phyloP scores from a whole-genome alignment of 2,888 invertebrate species.

The Uropetala carovei region DNA sequence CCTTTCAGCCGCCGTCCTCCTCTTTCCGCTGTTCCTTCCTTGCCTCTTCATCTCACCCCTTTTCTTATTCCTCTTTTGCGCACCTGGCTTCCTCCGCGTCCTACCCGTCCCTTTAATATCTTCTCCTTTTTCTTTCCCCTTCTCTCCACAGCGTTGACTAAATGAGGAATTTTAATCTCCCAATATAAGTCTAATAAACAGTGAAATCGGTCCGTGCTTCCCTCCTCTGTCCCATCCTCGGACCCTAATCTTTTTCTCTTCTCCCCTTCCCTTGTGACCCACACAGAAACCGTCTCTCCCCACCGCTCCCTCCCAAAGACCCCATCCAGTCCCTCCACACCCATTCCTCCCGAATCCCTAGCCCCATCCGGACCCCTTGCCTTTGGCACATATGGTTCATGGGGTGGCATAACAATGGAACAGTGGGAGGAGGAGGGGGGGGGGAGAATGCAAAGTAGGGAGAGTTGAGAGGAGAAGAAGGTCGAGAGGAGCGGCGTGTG shows the following conservation, averaged over 20 bases:
- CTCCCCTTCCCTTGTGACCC: not conserved
- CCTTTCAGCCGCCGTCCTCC: not conserved
- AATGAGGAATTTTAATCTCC: conserved; percentile 48
- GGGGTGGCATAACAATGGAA: not conserved
- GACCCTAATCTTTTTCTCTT: not conserved
- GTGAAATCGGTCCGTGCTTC: not conserved
- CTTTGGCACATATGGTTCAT: conserved; percentile 15
- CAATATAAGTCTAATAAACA: conserved; percentile 30
- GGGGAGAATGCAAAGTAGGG: not conserved
- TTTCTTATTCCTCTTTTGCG: not conserved
- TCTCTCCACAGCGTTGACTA: not conserved
- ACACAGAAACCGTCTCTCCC: not conserved
- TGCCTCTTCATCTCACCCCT: too few species aligned
- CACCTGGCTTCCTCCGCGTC: not conserved
- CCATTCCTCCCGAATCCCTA: not conserved
- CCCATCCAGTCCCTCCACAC: not conserved
- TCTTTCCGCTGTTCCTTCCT: not conserved
- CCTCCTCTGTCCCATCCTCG: too few species aligned
- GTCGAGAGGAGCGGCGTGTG: not conserved
- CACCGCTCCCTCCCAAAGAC: not conserved
- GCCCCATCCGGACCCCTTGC: not conserved
- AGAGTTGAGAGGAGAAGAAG: not conserved
- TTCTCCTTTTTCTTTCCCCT: not conserved
- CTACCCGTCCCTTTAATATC: not conserved
- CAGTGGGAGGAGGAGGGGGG: not conserved